Conservation (phyloP, 2,797 vertebrate genomes). For the Ataeniobius toweri region DNA sequence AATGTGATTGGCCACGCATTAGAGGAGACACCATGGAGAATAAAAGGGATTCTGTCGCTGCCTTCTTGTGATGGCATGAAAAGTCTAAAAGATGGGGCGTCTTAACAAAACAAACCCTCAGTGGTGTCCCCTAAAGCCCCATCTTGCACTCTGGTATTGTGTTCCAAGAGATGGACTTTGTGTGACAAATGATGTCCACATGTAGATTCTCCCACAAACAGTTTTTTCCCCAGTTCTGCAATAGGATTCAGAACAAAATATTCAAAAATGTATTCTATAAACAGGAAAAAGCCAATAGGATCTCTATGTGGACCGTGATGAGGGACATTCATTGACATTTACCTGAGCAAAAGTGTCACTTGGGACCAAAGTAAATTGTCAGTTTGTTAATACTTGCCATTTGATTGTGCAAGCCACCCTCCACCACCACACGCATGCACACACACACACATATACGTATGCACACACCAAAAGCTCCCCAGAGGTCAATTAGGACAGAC, state of each 20-base stretch:
- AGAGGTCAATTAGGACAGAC: constrained; percentile 88
- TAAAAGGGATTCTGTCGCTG: constrained; percentile 52
- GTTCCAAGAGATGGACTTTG: constrained; percentile 10
- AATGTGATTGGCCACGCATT: constrained; percentile 79
- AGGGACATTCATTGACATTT: constrained; percentile 79
- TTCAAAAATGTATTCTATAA: constrained; percentile 4
- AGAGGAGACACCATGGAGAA: constrained; percentile 65
- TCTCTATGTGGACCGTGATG: neutral
- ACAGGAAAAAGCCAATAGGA: neutral
- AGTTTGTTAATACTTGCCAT: constrained; percentile 84
- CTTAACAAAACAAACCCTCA: constrained; percentile 48
- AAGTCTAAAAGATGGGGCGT: constrained; percentile 48
- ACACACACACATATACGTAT: constrained; percentile 30
- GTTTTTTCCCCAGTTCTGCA: neutral
- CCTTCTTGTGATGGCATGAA: constrained; percentile 59
- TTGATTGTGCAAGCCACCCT: constrained; percentile 83
- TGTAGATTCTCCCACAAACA: constrained; percentile 33
- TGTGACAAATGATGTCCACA: constrained; percentile 33
- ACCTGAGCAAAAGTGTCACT: constrained; percentile 80
- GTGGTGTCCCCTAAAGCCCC: constrained; percentile 22
- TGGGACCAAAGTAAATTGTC: constrained; percentile 83
- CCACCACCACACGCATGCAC: constrained; percentile 59
- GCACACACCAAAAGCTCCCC: constrained; percentile 78
- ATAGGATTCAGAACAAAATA: neutral
- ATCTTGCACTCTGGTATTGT: constrained; percentile 18